phyloP scores from a whole-genome alignment of 1,140 invertebrate species.

The Drosophila ambigua region DNA sequence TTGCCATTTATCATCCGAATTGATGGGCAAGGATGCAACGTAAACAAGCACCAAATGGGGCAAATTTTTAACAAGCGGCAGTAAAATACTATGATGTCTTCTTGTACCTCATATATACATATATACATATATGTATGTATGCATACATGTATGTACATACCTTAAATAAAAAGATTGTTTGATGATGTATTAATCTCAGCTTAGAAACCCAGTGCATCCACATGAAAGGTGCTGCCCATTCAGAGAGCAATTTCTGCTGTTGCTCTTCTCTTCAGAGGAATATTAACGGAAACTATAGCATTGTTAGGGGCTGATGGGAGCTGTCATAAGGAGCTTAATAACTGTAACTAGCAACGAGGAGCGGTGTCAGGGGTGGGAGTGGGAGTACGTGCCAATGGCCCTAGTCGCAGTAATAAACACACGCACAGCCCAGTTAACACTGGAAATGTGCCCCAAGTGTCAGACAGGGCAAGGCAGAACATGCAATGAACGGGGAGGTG shows the following conservation, averaged over 20 bases:
- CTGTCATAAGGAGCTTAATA: slow-evolving; percentile 52
- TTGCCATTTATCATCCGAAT: slow-evolving; percentile 47
- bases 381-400: slow-evolving; percentile 66
- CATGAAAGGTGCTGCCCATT: slow-evolving; percentile 2
- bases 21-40: slow-evolving; percentile 32
- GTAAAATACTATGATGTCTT: slow-evolving; percentile 22
- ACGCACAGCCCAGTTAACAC: slow-evolving; percentile 68
- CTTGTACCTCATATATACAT: background rate
- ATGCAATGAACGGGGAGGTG: slow-evolving; percentile 37
- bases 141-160: background rate
- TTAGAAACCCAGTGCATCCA: slow-evolving; percentile 9
- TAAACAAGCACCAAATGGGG: slow-evolving; percentile 40
- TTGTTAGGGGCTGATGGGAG: slow-evolving; percentile 44
- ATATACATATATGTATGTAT: slow-evolving; percentile 3
- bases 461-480: slow-evolving; percentile 21
- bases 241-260: slow-evolving; percentile 12
- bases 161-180: background rate
- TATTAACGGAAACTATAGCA: slow-evolving; percentile 41
- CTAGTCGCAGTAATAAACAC: slow-evolving; percentile 60
- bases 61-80: slow-evolving; percentile 28
- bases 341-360: slow-evolving; percentile 27
- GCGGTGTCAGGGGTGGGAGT: slow-evolving; percentile 13
- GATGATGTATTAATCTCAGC: slow-evolving; percentile 35
- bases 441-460: slow-evolving; percentile 62
- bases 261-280: slow-evolving; percentile 19